Evolutionary conservation across 2,888 invertebrate genomes (phyloP).

Genomic region (Eupithecia insigniata): DNA sequence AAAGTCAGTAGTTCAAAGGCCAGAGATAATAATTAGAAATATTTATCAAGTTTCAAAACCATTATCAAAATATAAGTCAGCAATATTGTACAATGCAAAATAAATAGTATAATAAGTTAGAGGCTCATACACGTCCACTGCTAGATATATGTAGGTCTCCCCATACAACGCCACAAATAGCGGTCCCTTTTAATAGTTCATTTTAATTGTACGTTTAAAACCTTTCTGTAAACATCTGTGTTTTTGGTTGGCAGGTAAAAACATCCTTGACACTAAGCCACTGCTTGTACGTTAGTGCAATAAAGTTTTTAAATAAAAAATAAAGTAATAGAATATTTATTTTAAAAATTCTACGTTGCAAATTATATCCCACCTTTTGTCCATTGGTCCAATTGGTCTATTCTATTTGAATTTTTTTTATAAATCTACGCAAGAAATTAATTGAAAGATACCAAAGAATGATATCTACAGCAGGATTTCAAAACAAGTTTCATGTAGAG

Average conservation of each 20-base stretch:
- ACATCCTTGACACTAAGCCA: too few relatives aligned
- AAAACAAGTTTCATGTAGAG: background rate
- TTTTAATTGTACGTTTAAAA: too few relatives aligned
- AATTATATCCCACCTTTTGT: background rate
- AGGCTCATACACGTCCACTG: too few relatives aligned
- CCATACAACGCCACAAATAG: too few relatives aligned
- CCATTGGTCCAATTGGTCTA: background rate
- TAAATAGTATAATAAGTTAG: too few relatives aligned
- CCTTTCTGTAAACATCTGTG: too few relatives aligned
- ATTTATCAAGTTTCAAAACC: background rate
- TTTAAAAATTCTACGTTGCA: background rate
- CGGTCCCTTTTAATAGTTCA: background rate
- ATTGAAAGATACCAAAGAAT: background rate
- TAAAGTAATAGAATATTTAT: too few relatives aligned
- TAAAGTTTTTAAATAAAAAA: too few relatives aligned
- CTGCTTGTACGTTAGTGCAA: too few relatives aligned
- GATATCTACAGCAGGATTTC: background rate
- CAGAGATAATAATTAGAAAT: background rate
- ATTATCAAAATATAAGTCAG: background rate
- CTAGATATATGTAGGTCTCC: too few relatives aligned
- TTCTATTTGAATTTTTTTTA: background rate
- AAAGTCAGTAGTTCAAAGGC: conserved; percentile 9
- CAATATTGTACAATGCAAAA: background rate
- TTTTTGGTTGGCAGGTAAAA: too few relatives aligned
- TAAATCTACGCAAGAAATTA: background rate